Percentiles rank a stretch among this genome's conserved stretches.
Evolutionary conservation across 2,797 vertebrate genomes (phyloP).

Genomic region (Novumbra hubbsi): DNA sequence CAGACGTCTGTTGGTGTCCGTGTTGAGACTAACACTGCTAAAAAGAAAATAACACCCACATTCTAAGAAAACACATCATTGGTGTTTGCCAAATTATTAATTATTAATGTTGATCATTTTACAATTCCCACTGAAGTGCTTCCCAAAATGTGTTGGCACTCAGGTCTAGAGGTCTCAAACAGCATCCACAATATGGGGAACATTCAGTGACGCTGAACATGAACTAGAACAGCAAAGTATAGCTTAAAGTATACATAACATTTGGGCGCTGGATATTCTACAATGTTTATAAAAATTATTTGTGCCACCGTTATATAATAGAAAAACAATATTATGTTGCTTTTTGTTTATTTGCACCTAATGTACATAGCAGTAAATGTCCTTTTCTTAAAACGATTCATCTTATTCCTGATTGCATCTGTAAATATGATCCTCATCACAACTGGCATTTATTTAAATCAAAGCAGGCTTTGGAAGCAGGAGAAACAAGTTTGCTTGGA

Average conservation of each 20-base stretch:
- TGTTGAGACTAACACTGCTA: conserved; percentile 52
- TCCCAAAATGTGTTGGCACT: conserved; percentile 74
- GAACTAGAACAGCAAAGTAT: conserved; percentile 68
- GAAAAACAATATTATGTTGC: conserved; percentile 49
- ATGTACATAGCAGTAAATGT: neutral
- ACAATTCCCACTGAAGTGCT: conserved; percentile 76
- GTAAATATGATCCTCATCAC: conserved; percentile 63
- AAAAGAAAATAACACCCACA: conserved; percentile 53
- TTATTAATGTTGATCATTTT: conserved; percentile 73
- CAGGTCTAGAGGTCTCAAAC: conserved; percentile 71
- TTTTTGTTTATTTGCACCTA: conserved; percentile 10
- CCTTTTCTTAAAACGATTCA: conserved; percentile 39
- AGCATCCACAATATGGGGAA: conserved; percentile 64
- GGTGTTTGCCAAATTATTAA: conserved; percentile 72
- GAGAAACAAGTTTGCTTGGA: conserved; percentile 57
- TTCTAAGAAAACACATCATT: conserved; percentile 59
- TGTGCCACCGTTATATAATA: conserved; percentile 40
- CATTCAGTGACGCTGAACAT: conserved; percentile 63
- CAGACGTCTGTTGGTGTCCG: conserved; percentile 31
- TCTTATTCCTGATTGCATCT: conserved; percentile 58
- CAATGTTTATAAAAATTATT: conserved; percentile 31
- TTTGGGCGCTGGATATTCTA: conserved; percentile 56
- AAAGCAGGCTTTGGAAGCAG: conserved; percentile 57
- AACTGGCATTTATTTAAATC: conserved; percentile 57
- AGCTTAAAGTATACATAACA: conserved; percentile 69